Evolutionary conservation across 2,888 invertebrate species (phyloP).

Genomic region (Caenorhabditis japonica): DNA sequence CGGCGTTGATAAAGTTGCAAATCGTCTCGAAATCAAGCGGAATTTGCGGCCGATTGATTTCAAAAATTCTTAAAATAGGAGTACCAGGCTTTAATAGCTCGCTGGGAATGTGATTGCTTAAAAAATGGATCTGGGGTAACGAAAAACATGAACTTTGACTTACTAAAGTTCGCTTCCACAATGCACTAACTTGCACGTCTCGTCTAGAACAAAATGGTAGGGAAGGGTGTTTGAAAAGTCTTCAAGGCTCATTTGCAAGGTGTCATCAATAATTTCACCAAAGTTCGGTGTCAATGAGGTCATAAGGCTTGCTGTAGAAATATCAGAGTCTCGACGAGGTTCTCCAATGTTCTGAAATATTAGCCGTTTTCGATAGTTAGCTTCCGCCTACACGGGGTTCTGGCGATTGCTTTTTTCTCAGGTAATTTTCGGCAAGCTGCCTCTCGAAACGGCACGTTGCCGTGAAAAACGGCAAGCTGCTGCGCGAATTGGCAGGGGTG

Average conservation of each 20-base stretch:
- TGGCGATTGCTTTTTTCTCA: too few species aligned
- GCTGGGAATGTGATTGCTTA: slow-evolving; percentile 69
- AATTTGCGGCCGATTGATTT: slow-evolving; percentile 73
- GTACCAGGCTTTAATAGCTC: slow-evolving; percentile 72
- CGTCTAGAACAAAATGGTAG: slow-evolving; percentile 74
- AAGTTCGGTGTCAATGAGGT: slow-evolving; percentile 17
- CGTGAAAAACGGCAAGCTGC: too few species aligned
- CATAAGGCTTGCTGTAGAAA: slow-evolving; percentile 11
- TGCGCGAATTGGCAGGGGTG: too few species aligned
- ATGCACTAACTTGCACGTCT: slow-evolving; percentile 72
- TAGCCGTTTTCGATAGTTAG: too few species aligned
- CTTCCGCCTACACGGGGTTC: too few species aligned
- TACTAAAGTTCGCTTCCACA: slow-evolving; percentile 72
- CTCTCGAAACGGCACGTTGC: too few species aligned
- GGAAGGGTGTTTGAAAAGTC: slow-evolving; percentile 67
- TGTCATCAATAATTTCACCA: slow-evolving; percentile 37
- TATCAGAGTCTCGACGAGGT: slow-evolving; percentile 29
- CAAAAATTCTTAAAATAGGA: slow-evolving; percentile 69
- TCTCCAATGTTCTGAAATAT: slow-evolving; percentile 36
- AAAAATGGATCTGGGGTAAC: slow-evolving; percentile 6
- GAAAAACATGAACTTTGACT: slow-evolving; percentile 8
- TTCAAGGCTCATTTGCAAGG: slow-evolving; percentile 26
- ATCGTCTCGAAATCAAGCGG: slow-evolving; percentile 76
- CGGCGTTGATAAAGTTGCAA: slow-evolving; percentile 76
- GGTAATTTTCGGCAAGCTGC: too few species aligned